Conservation (phyloP, 2,888 invertebrate genomes). For the Stramonita haemastoma region DNA sequence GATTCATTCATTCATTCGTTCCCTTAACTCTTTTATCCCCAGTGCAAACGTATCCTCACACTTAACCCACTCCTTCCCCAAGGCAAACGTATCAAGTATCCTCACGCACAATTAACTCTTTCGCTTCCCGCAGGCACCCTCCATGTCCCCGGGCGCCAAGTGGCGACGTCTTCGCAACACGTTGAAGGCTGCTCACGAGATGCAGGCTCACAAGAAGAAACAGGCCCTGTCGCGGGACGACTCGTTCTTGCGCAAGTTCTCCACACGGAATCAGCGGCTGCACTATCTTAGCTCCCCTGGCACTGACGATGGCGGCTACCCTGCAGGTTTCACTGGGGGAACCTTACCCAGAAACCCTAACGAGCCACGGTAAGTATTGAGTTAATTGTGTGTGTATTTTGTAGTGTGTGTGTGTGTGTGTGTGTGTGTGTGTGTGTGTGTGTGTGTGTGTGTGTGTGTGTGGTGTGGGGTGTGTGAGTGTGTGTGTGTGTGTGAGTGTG, state of each 20-base stretch:
- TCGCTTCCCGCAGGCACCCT: constrained; percentile 9
- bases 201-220: constrained; percentile 60
- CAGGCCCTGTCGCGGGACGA: constrained; percentile 68
- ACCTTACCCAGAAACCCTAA: not conserved
- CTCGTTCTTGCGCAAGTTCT: constrained; percentile 92
- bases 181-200: constrained; percentile 69
- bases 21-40: not conserved
- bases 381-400: not conserved
- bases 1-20: too few relatives aligned
- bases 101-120: not conserved
- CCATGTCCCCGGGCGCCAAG: constrained; percentile 51
- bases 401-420: too few relatives aligned
- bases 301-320: constrained; percentile 10
- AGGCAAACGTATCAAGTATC: too few relatives aligned
- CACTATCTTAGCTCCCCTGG: constrained; percentile 30
- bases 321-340: not conserved
- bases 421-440: too few relatives aligned
- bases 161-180: constrained; percentile 98
- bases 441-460: too few relatives aligned
- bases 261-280: constrained; percentile 85
- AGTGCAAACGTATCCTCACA: too few relatives aligned
- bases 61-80: too few relatives aligned
- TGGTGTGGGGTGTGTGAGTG: too few relatives aligned
- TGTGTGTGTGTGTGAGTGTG: too few relatives aligned
- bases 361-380: constrained; percentile 16